A percentile compares a stretch with the other conserved stretches of the same genome.
These are phyloP conservation scores for Otolemur crassicaudatus DNA, from an alignment of 2,797 vertebrate species.

Conservation along the genomic window DNA sequence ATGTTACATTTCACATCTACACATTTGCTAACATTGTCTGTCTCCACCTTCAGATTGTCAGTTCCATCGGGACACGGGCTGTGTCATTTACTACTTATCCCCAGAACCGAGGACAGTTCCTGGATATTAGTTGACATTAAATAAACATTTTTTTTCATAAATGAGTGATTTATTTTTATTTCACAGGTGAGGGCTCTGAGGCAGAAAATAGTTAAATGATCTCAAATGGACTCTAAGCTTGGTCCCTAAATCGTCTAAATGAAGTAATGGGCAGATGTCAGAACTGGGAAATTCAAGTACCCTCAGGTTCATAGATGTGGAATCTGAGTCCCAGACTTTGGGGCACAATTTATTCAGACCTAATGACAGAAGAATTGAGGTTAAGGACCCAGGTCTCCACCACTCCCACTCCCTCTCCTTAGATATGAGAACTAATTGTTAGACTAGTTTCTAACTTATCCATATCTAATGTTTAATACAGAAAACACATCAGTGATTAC, in stretches of 20 bases:
- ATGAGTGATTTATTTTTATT: neutral
- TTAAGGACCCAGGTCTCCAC: neutral
- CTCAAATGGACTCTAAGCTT: neutral
- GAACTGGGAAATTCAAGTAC: neutral
- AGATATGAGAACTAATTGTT: neutral
- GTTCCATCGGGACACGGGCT: neutral
- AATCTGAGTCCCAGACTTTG: neutral
- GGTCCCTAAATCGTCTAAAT: neutral
- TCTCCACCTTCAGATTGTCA: neutral
- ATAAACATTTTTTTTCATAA: neutral
- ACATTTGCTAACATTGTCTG: neutral
- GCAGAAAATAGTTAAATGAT: neutral
- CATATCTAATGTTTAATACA: neutral
- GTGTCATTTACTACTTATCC: neutral
- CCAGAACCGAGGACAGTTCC: neutral
- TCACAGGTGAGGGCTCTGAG: neutral
- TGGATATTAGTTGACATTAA: neutral
- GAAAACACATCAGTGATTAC: too few relatives aligned
- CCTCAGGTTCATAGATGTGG: accelerated
- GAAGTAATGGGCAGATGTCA: too few relatives aligned
- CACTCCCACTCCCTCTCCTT: neutral
- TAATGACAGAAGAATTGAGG: neutral
- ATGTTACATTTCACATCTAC: too few relatives aligned
- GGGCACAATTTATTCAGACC: neutral
- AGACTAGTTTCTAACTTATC: neutral